A percentile compares a stretch with the other conserved stretches of the same genome.
Evolutionary conservation across 2,888 invertebrate species (phyloP).

Genomic region (Melitaea athalia): DNA sequence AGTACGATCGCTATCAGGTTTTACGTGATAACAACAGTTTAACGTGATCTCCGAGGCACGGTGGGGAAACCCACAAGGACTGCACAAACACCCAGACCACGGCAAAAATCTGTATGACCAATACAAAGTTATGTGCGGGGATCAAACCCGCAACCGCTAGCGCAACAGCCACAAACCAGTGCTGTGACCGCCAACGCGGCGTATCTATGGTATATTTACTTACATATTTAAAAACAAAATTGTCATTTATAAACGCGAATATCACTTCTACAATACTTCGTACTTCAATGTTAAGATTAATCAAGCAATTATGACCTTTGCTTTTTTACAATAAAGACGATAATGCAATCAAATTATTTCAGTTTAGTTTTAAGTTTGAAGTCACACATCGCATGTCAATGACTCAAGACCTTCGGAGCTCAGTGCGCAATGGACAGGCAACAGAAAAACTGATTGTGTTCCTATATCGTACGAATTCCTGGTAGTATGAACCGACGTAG

Average conservation of each 20-base stretch:
- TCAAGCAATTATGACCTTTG: constrained; percentile 37
- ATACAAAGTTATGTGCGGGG: no score
- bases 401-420: constrained; percentile 44
- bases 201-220: not conserved
- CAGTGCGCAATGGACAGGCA: constrained; percentile 43
- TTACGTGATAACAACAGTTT: no score
- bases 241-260: constrained; percentile 8
- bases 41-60: no score
- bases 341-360: constrained; percentile 35
- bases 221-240: not conserved
- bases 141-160: no score
- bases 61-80: no score
- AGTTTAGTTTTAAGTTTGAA: constrained; percentile 44
- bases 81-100: no score
- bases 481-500: constrained; percentile 22
- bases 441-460: constrained; percentile 44
- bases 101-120: no score
- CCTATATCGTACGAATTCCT: constrained; percentile 14
- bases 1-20: no score
- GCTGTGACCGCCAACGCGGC: no score
- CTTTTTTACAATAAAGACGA: constrained; percentile 17
- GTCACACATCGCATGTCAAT: constrained; percentile 50
- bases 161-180: no score
- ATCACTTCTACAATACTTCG: constrained; percentile 16
- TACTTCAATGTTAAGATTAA: constrained; percentile 3